Evolutionary conservation across 2,888 invertebrate genomes (phyloP).

Genomic region (Temnothorax unifasciatus): DNA sequence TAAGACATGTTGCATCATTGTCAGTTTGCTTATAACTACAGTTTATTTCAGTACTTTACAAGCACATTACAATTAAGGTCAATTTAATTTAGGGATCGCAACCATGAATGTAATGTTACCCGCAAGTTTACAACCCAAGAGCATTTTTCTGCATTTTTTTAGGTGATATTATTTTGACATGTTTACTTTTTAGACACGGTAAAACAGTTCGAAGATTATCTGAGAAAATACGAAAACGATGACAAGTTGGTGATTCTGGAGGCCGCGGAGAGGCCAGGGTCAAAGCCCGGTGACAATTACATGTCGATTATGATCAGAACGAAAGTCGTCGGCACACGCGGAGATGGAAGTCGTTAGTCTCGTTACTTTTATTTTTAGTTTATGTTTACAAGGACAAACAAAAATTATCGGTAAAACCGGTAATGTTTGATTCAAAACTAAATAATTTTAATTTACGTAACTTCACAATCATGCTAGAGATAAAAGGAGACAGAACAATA

Average conservation of each 20-base stretch:
- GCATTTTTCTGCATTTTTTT: not conserved
- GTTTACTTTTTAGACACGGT: constrained; percentile 31
- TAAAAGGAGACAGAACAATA: not conserved
- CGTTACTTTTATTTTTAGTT: not conserved
- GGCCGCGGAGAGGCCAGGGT: constrained; percentile 11
- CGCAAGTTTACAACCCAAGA: not conserved
- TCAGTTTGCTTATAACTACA: not conserved
- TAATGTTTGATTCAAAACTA: not conserved
- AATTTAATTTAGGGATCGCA: too few relatives aligned
- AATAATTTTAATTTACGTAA: not conserved
- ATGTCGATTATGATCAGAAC: constrained; percentile 24
- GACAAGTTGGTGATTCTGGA: constrained; percentile 28
- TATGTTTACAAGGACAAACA: not conserved
- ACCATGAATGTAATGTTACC: not conserved
- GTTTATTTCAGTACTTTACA: not conserved
- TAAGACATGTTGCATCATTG: not conserved
- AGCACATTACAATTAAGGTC: not conserved
- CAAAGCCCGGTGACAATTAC: constrained; percentile 44
- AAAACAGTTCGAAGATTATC: constrained; percentile 15
- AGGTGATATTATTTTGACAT: not conserved
- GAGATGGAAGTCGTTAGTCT: constrained; percentile 51
- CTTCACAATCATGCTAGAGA: not conserved
- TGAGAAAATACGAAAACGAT: constrained; percentile 41
- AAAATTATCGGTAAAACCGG: not conserved
- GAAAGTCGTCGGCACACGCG: constrained; percentile 22